Conservation (phyloP, 1,140 invertebrate genomes). For the Spodoptera frugiperda region DNA sequence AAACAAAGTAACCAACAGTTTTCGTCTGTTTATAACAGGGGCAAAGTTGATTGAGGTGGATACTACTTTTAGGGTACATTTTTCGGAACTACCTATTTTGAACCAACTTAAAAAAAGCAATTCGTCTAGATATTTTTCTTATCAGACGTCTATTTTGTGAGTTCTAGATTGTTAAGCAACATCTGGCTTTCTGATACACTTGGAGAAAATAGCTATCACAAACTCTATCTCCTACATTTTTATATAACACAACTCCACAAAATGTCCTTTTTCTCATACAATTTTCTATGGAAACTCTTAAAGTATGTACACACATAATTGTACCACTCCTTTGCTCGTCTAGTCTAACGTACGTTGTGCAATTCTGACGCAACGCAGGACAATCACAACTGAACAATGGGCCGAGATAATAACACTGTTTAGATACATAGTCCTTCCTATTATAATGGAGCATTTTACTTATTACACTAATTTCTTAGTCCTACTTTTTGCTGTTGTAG, state of each 20-base stretch:
- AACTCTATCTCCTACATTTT: too few species aligned
- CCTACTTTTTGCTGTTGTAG: too few species aligned
- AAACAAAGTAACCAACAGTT: not conserved
- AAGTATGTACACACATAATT: conserved; percentile 15
- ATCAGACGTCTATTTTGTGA: too few species aligned
- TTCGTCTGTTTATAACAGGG: not conserved
- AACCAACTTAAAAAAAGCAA: too few species aligned
- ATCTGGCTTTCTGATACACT: too few species aligned
- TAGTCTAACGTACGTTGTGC: conserved; percentile 11
- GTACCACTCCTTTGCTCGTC: conserved; percentile 4
- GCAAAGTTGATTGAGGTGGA: not conserved
- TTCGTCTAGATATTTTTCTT: too few species aligned
- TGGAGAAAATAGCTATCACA: too few species aligned
- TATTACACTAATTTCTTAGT: too few species aligned
- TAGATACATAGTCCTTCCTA: conserved; percentile 17
- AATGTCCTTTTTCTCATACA: not conserved
- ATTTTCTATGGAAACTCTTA: conserved; percentile 6
- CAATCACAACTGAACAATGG: conserved; percentile 32
- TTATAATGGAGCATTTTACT: not conserved
- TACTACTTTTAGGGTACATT: not conserved
- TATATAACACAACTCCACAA: too few species aligned
- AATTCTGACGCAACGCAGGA: conserved; percentile 38
- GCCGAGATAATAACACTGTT: conserved; percentile 13
- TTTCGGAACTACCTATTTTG: too few species aligned
- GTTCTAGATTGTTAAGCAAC: too few species aligned